A percentile compares a stretch with the other conserved stretches of the same genome.
Evolutionary conservation across 2,888 invertebrate genomes (phyloP).

Genomic region (Erynnis tages): DNA sequence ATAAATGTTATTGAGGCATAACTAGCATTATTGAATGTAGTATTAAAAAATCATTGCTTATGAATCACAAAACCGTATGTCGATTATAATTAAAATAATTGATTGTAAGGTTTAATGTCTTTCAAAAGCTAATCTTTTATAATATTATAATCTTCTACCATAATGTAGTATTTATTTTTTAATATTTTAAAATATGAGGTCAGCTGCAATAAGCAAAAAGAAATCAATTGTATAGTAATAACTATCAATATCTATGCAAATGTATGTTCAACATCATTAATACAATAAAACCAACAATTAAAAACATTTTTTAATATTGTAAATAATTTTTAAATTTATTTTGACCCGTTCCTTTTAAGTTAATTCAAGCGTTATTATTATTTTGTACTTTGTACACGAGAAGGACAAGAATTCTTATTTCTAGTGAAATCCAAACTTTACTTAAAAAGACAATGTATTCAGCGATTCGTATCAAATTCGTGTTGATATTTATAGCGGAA

Average conservation of each 20-base stretch:
- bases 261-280: not conserved
- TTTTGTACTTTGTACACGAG: constrained; percentile 27
- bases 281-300: constrained; percentile 15
- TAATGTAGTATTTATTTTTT: too few relatives aligned
- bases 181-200: not conserved
- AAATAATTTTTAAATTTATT: constrained; percentile 17
- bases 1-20: too few relatives aligned
- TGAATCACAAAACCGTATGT: too few relatives aligned
- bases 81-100: too few relatives aligned
- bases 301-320: constrained; percentile 21
- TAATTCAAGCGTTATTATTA: constrained; percentile 17
- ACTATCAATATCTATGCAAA: constrained; percentile 23
- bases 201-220: too few relatives aligned
- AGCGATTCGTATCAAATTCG: constrained; percentile 3
- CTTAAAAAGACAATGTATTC: constrained; percentile 18
- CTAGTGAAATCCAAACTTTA: constrained; percentile 13
- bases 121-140: too few relatives aligned
- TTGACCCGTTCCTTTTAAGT: constrained; percentile 1
- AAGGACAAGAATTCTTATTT: constrained; percentile 24
- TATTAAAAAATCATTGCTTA: too few relatives aligned
- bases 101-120: too few relatives aligned
- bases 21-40: too few relatives aligned
- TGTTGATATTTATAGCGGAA: not conserved
- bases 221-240: too few relatives aligned
- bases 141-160: too few relatives aligned